phyloP scores from a whole-genome alignment of 2,797 vertebrate genomes.

The Pantherophis alleghaniensis region DNA sequence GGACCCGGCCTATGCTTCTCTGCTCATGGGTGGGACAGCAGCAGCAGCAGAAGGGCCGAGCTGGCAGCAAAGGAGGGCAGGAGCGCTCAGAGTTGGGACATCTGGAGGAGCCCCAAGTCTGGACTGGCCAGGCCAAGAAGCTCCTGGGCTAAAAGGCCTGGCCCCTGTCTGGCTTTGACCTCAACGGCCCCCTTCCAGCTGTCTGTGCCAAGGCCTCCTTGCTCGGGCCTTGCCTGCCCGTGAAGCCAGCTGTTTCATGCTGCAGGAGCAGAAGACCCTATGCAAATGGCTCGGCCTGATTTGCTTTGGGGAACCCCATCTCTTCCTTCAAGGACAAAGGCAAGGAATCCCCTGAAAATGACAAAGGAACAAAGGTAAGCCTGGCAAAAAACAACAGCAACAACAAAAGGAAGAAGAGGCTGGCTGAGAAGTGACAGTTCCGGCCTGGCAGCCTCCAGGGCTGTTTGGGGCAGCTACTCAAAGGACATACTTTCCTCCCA shows the following conservation, averaged over 20 bases:
- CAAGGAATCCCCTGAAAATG: not conserved
- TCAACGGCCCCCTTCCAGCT: too few relatives aligned
- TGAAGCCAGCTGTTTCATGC: not conserved
- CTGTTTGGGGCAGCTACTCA: not conserved
- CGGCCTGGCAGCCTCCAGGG: rapidly evolving
- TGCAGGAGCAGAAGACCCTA: not conserved
- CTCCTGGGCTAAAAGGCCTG: not conserved
- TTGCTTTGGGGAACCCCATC: not conserved
- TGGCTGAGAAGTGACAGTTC: not conserved
- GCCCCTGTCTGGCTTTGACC: not conserved
- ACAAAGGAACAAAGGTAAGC: too few relatives aligned
- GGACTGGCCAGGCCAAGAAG: not conserved
- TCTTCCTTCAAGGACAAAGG: not conserved
- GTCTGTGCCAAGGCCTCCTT: not conserved
- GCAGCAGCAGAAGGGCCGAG: not conserved
- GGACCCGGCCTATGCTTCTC: slow-evolving; percentile 38
- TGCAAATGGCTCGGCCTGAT: not conserved
- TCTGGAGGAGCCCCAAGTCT: not conserved
- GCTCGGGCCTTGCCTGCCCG: not conserved
- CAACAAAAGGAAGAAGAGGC: too few relatives aligned
- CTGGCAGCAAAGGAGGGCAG: too few relatives aligned
- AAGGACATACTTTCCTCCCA: not conserved
- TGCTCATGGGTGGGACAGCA: not conserved
- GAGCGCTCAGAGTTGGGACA: not conserved
- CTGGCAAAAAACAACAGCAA: not conserved